Evolutionary conservation across 2,888 invertebrate genomes (phyloP).

Genomic region (Pammene aurita): DNA sequence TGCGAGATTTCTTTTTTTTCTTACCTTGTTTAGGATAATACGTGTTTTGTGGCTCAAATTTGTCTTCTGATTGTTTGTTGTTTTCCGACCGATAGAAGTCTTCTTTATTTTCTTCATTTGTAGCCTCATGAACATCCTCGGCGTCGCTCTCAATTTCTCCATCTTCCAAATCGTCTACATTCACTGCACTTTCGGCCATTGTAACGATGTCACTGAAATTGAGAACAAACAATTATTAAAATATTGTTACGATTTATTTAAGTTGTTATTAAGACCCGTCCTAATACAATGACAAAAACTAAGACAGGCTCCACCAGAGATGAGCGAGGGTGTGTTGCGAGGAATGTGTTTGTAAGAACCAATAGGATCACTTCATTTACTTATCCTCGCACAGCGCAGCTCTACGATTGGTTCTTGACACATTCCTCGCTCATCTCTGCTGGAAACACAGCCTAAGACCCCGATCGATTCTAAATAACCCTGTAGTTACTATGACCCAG

Average conservation of each 20-base stretch:
- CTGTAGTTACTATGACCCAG: too few species aligned
- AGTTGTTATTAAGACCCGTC: background rate
- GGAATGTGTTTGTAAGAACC: too few species aligned
- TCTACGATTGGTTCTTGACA: too few species aligned
- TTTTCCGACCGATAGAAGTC: constrained; percentile 50
- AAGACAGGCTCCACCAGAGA: too few species aligned
- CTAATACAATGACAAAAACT: too few species aligned
- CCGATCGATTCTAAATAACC: too few species aligned
- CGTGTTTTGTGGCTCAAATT: constrained; percentile 62
- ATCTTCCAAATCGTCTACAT: constrained; percentile 89
- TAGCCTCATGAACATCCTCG: constrained; percentile 65
- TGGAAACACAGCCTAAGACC: too few species aligned
- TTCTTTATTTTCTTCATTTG: constrained; percentile 56
- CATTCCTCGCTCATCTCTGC: too few species aligned
- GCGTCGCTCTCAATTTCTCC: constrained; percentile 91
- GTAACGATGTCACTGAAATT: constrained; percentile 70
- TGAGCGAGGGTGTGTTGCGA: too few species aligned
- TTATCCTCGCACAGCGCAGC: too few species aligned
- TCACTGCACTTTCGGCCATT: constrained; percentile 65
- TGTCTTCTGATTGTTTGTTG: constrained; percentile 52
- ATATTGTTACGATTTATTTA: background rate
- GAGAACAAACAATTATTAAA: constrained; percentile 45
- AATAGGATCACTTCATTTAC: too few species aligned
- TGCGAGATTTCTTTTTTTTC: constrained; percentile 79
- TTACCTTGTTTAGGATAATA: constrained; percentile 77